Evolutionary conservation across 2,113 vertebrate species (phyloP).

Genomic region (Ovis canadensis): DNA sequence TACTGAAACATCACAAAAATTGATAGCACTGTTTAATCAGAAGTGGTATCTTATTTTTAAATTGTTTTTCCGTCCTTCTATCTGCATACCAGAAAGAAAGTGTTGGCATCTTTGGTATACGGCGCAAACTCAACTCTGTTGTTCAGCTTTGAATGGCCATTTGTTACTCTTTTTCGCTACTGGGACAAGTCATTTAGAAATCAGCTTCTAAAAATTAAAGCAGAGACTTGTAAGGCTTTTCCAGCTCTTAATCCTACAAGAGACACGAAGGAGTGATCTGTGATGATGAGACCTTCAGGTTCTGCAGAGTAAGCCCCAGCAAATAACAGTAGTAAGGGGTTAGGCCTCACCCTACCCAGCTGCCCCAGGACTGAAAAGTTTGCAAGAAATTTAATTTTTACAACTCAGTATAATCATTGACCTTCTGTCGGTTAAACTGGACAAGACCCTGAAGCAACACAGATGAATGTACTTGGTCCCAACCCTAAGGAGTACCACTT

Average conservation of each 20-base stretch:
- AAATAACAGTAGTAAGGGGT: not conserved
- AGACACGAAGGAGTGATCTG: not conserved
- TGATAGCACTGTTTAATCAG: not conserved
- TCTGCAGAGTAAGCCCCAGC: not conserved
- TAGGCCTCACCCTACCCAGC: not conserved
- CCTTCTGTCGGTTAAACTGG: not conserved
- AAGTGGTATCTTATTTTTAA: not conserved
- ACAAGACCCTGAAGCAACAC: not conserved
- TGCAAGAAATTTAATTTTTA: not conserved
- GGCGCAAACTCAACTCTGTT: not conserved
- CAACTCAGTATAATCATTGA: not conserved
- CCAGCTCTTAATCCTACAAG: not conserved
- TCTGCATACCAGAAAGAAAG: constrained; percentile 22
- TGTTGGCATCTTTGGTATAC: not conserved
- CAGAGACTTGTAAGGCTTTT: not conserved
- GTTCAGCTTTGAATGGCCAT: not conserved
- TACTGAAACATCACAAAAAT: not conserved
- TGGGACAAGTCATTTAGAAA: constrained; percentile 3
- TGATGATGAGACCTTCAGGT: not conserved
- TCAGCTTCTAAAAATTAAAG: constrained; percentile 1
- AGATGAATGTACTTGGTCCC: not conserved
- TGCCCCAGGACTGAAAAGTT: not conserved
- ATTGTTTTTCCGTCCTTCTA: not conserved
- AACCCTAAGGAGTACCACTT: not conserved
- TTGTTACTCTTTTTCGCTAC: not conserved